Conservation (phyloP, 2,888 invertebrate genomes). For the Macrosoma leucophasiata region DNA sequence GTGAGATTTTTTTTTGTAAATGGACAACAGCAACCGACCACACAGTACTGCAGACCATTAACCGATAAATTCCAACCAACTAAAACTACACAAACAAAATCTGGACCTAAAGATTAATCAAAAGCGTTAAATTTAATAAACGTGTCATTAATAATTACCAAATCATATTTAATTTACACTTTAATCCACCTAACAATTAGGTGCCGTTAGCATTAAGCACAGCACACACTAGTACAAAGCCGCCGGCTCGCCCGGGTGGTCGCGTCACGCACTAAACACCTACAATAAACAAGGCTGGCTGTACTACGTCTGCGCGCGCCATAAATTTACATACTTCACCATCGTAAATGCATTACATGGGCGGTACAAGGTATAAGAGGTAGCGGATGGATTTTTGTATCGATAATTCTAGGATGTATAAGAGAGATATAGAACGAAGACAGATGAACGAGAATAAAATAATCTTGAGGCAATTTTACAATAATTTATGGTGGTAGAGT, state of each 20-base stretch:
- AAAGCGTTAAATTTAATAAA: too few species aligned
- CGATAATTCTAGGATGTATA: too few species aligned
- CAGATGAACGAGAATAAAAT: slow-evolving; percentile 3
- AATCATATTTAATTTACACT: slow-evolving; percentile 14
- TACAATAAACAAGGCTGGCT: slow-evolving; percentile 42
- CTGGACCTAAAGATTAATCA: too few species aligned
- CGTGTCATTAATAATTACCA: too few species aligned
- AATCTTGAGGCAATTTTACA: too few species aligned
- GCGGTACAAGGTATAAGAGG: slow-evolving; percentile 23
- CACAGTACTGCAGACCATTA: too few species aligned
- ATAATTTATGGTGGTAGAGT: too few species aligned
- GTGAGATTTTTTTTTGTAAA: too few species aligned
- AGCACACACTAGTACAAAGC: slow-evolving; percentile 22
- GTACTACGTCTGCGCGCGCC: slow-evolving; percentile 36
- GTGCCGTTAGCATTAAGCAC: slow-evolving; percentile 8
- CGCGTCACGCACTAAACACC: slow-evolving; percentile 23
- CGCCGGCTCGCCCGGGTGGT: slow-evolving; percentile 32
- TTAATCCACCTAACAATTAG: slow-evolving; percentile 13
- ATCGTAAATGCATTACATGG: slow-evolving; percentile 34
- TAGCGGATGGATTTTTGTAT: background rate
- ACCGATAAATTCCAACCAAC: too few species aligned
- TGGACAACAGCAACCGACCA: too few species aligned
- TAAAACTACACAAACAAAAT: too few species aligned
- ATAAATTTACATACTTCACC: slow-evolving; percentile 56
- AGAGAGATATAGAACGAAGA: too few species aligned